Evolutionary conservation across 2,797 vertebrate genomes (phyloP).

Genomic region (Lutjanus campechanus): DNA sequence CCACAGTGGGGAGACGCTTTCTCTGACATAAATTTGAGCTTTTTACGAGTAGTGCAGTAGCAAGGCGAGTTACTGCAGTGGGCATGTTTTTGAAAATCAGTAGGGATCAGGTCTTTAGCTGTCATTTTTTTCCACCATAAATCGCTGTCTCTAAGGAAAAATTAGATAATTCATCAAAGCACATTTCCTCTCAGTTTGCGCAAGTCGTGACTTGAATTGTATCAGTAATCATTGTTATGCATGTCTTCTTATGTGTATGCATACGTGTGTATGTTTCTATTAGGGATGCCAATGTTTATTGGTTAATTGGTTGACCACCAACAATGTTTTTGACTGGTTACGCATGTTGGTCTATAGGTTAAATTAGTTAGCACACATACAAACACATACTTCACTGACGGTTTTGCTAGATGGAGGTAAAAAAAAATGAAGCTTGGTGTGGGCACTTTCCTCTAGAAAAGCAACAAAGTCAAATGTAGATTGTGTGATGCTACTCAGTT

Average conservation of each 20-base stretch:
- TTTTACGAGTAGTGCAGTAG: slow-evolving; percentile 33
- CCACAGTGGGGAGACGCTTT: slow-evolving; percentile 70
- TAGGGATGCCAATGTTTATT: too few species aligned
- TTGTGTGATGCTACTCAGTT: too few species aligned
- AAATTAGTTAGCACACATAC: too few species aligned
- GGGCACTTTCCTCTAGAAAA: too few species aligned
- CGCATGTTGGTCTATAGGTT: too few species aligned
- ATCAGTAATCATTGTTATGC: neutral
- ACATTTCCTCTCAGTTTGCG: neutral
- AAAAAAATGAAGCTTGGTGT: too few species aligned
- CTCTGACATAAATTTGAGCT: slow-evolving; percentile 70
- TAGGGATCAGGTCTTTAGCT: neutral
- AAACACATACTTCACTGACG: too few species aligned
- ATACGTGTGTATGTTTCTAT: neutral
- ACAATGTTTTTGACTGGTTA: too few species aligned
- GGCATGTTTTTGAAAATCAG: slow-evolving; percentile 13
- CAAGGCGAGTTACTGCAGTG: slow-evolving; percentile 26
- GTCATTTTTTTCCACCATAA: neutral
- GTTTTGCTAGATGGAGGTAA: too few species aligned
- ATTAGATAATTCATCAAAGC: neutral
- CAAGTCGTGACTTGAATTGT: neutral
- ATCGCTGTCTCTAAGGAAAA: neutral
- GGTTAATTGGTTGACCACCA: too few species aligned
- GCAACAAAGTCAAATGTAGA: too few species aligned
- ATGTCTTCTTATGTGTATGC: neutral